Base-by-base conservation (phyloP, 2,113 vertebrate species). In the Vimba vimba region DNA sequence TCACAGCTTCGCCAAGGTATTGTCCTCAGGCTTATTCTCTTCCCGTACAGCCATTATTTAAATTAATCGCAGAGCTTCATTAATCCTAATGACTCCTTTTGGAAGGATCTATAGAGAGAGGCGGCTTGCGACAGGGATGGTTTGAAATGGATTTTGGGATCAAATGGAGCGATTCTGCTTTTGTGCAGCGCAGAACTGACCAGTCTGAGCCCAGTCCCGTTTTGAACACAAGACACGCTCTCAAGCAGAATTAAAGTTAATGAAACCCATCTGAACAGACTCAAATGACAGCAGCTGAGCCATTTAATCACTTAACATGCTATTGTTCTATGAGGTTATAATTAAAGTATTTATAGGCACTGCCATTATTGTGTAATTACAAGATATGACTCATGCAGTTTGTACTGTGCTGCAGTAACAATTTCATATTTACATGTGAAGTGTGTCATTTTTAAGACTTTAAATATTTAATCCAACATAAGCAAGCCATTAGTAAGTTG, bases 51-150 rank as follows among this genome's bases (percentile, higher is more conserved):
- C 69, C 69, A 59, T 80, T 87, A 85, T 89, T 90, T 87, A 85
- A 83, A 84, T 86, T 17, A 86, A 86, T 86, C 86, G 77, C 64
- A 15, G 6, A 47, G 52, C 80, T 73, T 87, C 84, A 84, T 84
- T 90, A 86, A 84, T 84, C 57, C 79, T 81, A 84, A 88, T 88
- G 86, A 83, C 47, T 86, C 74, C 45, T 27, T 73, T 62, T 55
- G 60, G 43, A 45, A 57, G 27, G 25, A 52, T 59, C 77, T 43
- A 39, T 45, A 43, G n/a, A 71, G 82, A 17, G 43, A 62, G 62
- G 23, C 17, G 23, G 36, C 78, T 64, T 25, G 43, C 10, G 59
- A 64, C 43, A 25, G 27, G 15, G 66, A 45, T 23, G 17, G n/a
- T 30, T 71, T 74, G 47, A 43, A 60, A 47, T 75, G 15, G 66